phyloP scores from a whole-genome alignment of 2,113 vertebrate species.

The Ptilonorhynchus violaceus region DNA sequence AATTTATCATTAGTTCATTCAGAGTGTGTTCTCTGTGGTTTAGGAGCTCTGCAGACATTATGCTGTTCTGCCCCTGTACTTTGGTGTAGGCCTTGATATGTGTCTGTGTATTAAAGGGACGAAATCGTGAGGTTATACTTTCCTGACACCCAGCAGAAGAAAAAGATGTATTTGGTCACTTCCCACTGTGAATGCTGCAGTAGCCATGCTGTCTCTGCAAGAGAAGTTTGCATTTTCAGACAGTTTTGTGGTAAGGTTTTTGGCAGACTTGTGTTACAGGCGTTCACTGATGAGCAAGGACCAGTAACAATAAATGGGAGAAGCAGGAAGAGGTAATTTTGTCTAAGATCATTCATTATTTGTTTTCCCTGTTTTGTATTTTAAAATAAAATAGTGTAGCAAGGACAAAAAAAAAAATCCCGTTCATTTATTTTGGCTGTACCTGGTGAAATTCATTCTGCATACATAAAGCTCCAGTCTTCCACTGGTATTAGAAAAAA shows the following conservation, averaged over 20 bases:
- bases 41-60: neutral
- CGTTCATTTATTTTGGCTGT: neutral
- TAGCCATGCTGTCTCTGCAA: neutral
- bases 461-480: neutral
- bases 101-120: neutral
- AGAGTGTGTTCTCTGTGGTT: neutral
- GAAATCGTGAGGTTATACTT: neutral
- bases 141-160: neutral
- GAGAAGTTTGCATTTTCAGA: neutral
- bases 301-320: neutral
- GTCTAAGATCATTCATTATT: neutral
- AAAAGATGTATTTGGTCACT: neutral
- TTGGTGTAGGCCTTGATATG: neutral
- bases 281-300: neutral
- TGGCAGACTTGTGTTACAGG: neutral
- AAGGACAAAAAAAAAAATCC: neutral
- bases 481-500: neutral
- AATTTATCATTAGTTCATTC: neutral
- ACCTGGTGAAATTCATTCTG: neutral
- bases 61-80: neutral
- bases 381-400: neutral
- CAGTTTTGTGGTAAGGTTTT: neutral
- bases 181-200: neutral
- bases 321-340: neutral
- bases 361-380: neutral